phyloP scores from a whole-genome alignment of 1,140 invertebrate species.

The Eriosoma lanigerum region DNA sequence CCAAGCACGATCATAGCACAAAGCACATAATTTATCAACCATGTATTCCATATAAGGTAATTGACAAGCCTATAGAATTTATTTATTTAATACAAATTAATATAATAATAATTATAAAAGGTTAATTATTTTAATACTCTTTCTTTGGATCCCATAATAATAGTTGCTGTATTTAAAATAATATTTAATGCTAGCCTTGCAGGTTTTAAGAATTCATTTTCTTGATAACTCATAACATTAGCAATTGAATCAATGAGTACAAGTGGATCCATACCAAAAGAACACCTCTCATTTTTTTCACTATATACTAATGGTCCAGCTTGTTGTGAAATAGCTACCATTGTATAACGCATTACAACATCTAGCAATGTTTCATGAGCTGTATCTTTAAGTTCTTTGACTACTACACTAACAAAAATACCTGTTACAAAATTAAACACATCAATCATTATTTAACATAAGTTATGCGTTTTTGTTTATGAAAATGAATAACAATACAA shows the following conservation, averaged over 20 bases:
- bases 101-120: neutral
- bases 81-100: neutral
- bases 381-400: conserved; percentile 82
- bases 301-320: conserved; percentile 63
- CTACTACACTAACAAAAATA: conserved; percentile 87
- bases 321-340: conserved; percentile 92
- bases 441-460: neutral
- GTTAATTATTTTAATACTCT: conserved; percentile 59
- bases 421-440: conserved; percentile 58
- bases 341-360: conserved; percentile 89
- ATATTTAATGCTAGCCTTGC: conserved; percentile 83
- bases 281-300: conserved; percentile 59
- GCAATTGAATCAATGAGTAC: conserved; percentile 95
- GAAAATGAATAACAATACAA: neutral
- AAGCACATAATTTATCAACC: conserved; percentile 87
- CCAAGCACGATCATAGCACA: conserved; percentile 98
- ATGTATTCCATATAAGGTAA: conserved; percentile 93
- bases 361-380: conserved; percentile 84
- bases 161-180: conserved; percentile 86
- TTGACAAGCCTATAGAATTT: conserved; percentile 77
- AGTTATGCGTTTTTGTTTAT: too few species aligned
- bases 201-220: conserved; percentile 93
- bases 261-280: conserved; percentile 75
- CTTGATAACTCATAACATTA: conserved; percentile 93
- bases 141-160: conserved; percentile 85